Evolutionary conservation across 2,797 vertebrate genomes (phyloP).

Genomic region (Buceros bicornis): DNA sequence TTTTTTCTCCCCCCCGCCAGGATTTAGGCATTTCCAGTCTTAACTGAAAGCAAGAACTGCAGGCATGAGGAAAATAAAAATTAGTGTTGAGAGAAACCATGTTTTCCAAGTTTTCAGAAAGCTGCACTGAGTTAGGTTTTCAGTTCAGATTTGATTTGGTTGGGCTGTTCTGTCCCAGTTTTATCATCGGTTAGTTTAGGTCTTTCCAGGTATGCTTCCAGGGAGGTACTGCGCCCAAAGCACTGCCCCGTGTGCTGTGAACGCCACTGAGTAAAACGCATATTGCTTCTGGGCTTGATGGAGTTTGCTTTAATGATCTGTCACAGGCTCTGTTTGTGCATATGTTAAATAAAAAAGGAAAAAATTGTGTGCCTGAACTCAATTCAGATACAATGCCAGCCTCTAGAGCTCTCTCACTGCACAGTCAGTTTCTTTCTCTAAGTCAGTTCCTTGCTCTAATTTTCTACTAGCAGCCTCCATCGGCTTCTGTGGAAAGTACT

Average conservation of each 20-base stretch:
- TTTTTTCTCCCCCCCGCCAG: neutral
- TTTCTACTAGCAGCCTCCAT: neutral
- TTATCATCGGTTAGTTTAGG: neutral
- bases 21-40: conserved; percentile 15
- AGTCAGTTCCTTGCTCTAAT: neutral
- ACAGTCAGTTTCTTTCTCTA: neutral
- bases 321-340: neutral
- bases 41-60: neutral
- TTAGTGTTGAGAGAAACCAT: neutral
- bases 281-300: neutral
- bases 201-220: neutral
- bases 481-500: neutral
- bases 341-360: neutral
- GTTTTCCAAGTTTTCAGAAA: neutral
- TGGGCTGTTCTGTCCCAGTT: neutral
- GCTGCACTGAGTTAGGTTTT: neutral
- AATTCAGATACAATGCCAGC: neutral
- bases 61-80: neutral
- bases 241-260: neutral
- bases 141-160: neutral
- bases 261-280: neutral
- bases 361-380: neutral
- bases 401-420: neutral
- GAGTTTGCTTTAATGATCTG: neutral
- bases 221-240: neutral